Evolutionary conservation across 2,888 invertebrate species (phyloP).

Genomic region (Apotomis capreana): DNA sequence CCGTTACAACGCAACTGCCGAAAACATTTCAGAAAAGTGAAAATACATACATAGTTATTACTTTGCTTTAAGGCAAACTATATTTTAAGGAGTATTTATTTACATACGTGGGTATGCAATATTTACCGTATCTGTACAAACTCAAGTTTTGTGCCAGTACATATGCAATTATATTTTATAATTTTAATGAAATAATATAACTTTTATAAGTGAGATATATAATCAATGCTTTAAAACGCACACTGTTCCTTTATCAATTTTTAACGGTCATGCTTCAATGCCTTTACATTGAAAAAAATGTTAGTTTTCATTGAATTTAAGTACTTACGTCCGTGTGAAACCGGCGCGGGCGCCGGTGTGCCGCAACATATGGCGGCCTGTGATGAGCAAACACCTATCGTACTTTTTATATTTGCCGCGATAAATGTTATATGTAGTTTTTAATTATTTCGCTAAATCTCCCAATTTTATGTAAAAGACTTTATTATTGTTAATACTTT

Average conservation of each 20-base stretch:
- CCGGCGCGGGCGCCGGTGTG: conserved; percentile 21
- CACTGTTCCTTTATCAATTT: background rate
- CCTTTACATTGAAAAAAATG: background rate
- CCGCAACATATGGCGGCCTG: conserved; percentile 7
- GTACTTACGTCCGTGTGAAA: conserved; percentile 19
- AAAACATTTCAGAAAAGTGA: conserved; percentile 15
- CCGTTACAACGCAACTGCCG: conserved; percentile 20
- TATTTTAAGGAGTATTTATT: conserved; percentile 5
- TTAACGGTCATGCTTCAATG: background rate
- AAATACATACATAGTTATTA: background rate
- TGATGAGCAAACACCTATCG: conserved; percentile 1
- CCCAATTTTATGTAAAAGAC: conserved; percentile 14
- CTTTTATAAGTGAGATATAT: background rate
- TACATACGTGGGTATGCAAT: conserved; percentile 19
- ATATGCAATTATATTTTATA: conserved; percentile 7
- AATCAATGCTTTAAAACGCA: conserved; percentile 7
- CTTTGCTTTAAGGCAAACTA: background rate
- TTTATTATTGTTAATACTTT: conserved; percentile 12
- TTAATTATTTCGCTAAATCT: background rate
- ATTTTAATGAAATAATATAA: background rate
- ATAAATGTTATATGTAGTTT: background rate
- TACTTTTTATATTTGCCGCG: background rate
- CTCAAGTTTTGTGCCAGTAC: conserved; percentile 12
- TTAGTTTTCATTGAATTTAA: conserved; percentile 10
- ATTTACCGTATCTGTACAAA: conserved; percentile 15